Conservation (phyloP, 2,113 vertebrate genomes). For the Dasyurus viverrinus region DNA sequence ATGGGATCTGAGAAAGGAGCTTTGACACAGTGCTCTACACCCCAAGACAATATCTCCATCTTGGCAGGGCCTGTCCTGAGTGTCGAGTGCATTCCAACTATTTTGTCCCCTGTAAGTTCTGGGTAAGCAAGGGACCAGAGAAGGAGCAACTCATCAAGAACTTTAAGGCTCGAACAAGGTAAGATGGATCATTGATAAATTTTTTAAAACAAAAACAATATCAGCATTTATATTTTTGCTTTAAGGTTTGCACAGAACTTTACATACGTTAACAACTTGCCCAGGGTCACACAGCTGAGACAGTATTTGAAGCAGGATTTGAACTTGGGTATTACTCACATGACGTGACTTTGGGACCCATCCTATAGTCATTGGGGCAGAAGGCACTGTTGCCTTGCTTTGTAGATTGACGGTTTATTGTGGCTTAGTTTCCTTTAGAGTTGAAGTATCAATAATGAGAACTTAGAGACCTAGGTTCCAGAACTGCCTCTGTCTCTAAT, state of each 20-base stretch:
- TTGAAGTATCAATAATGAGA: not conserved
- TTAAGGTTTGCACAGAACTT: not conserved
- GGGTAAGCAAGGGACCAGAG: constrained; percentile 85
- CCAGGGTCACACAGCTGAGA: not conserved
- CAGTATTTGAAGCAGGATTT: not conserved
- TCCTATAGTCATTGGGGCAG: not conserved
- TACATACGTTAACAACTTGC: not conserved
- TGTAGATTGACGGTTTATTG: not conserved
- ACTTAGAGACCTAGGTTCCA: not conserved
- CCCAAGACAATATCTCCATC: not conserved
- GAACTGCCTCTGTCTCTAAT: not conserved
- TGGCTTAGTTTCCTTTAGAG: not conserved
- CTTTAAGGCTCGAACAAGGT: constrained; percentile 91
- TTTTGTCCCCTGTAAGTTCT: constrained; percentile 92
- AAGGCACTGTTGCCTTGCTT: not conserved
- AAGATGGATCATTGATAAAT: constrained; percentile 29
- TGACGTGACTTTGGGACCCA: not conserved
- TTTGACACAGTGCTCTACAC: not conserved
- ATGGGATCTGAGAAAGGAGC: not conserved
- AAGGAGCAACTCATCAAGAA: constrained; percentile 87
- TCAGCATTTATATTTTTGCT: not conserved
- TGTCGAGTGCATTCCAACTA: constrained; percentile 91
- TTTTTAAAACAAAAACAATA: not conserved
- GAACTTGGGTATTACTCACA: not conserved
- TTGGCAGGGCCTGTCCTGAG: constrained; percentile 90